Conservation (phyloP, 2,113 vertebrate genomes). For the Nyctereutes procyonoides region DNA sequence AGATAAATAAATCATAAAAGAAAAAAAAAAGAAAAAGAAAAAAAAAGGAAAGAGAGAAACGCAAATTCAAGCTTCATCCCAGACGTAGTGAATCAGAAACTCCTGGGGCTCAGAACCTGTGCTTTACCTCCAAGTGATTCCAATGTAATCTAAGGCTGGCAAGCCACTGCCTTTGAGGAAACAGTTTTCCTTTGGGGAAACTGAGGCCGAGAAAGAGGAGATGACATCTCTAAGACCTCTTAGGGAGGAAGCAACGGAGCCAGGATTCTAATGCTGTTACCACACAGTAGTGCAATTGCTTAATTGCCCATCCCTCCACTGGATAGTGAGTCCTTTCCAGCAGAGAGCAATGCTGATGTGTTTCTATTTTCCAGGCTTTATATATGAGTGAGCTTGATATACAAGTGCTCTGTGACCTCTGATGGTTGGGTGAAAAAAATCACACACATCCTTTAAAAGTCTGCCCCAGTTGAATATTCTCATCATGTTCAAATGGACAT, state of each 20-base stretch:
- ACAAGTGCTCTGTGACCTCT: background rate
- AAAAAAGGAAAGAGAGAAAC: background rate
- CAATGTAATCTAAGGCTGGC: background rate
- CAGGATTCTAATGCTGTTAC: background rate
- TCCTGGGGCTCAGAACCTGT: background rate
- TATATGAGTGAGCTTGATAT: background rate
- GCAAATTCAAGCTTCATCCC: background rate
- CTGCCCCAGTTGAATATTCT: background rate
- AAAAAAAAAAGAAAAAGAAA: too few relatives aligned
- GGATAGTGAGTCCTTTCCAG: background rate
- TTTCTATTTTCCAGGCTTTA: slow-evolving; percentile 12
- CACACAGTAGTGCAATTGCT: background rate
- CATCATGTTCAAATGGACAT: background rate
- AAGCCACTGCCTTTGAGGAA: background rate
- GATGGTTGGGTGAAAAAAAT: background rate
- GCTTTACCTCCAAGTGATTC: background rate
- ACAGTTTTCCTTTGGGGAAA: background rate
- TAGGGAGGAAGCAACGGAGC: background rate
- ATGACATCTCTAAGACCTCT: background rate
- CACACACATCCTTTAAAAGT: background rate
- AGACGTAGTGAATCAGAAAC: background rate
- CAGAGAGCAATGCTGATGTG: background rate
- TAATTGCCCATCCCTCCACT: background rate
- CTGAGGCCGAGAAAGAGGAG: background rate
- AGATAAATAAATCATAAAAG: background rate